Evolutionary conservation across 2,113 vertebrate species (phyloP), one percentile per base, ranked within the genome.

Genomic region (Toxotes chatareus): DNA sequence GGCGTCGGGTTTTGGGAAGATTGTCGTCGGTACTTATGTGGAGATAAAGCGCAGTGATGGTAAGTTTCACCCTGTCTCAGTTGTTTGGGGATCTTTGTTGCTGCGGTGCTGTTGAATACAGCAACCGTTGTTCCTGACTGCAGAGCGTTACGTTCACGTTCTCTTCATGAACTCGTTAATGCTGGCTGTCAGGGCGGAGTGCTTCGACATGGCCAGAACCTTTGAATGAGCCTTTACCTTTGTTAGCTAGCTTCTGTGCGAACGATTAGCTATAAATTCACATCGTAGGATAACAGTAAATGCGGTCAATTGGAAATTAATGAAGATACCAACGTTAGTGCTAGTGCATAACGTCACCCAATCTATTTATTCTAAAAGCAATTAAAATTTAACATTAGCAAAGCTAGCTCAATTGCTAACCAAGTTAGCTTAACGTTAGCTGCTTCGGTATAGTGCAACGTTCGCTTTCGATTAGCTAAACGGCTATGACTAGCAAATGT

Each of bases 31-130:
- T 75, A 97, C 97, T 90, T 97, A 97, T 89, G 97, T 99, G 93
- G 97, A 98, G 90, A 99, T 98, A 93, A 98, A 98, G 87, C 96
- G 97, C 75, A 99, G 97, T 85, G 97, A 98, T 96, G 97, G 97
- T 98, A 92, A 98, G 97, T 95, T 80, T 72, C 21, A 31, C 19
- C 27, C 73, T 66, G 63, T 76, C 75, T 70, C 80, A 91, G 87
- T 93, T 93, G 90, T 90, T 76, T 71, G 71, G 23, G 78, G 74
- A 90, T 86, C 89, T 86, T 93, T 92, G 93, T 94, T 93, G 90
- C 86, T 79, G 88, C 72, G 88, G 80, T 69, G 78, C 71, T 71
- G 84, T 75, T 88, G 81, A 84, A 89, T 71, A 73, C 83, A 83
- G 81, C 90, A 83, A 84, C 88, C 87, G 85, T 83, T 89, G 89